These are phyloP conservation scores for Spea multiplicata DNA, from an alignment of 2,113 vertebrate species.

Conservation along the genomic window DNA sequence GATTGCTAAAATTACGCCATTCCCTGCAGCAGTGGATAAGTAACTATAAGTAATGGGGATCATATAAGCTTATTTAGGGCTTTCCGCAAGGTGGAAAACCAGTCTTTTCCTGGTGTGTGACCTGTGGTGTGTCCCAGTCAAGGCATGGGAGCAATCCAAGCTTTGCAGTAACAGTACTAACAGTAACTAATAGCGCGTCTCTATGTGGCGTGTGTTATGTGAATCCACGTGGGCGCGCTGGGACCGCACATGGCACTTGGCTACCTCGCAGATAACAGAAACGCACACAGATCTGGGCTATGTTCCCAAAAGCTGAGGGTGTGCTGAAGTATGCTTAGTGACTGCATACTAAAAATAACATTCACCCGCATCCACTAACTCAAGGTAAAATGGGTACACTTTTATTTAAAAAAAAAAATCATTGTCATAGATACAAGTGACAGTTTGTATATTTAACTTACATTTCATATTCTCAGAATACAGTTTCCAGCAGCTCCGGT, in stretches of 20 bases:
- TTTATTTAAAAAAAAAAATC: no score
- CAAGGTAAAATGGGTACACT: no score
- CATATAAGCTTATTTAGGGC: no score
- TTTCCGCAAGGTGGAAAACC: no score
- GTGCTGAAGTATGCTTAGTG: background rate
- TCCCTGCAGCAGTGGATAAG: no score
- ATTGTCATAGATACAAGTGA: no score
- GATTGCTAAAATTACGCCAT: no score
- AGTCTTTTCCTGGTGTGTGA: no score
- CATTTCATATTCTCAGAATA: no score
- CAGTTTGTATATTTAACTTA: no score
- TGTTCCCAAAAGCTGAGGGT: background rate
- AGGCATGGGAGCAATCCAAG: background rate
- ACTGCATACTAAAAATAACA: background rate
- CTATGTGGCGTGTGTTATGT: background rate
- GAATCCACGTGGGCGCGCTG: background rate
- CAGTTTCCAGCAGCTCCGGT: background rate
- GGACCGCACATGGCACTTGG: background rate
- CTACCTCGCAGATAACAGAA: background rate
- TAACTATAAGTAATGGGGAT: no score
- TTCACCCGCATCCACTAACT: background rate
- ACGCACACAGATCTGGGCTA: background rate
- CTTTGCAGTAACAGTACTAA: background rate
- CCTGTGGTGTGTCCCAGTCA: no score
- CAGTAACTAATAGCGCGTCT: background rate